phyloP scores from a whole-genome alignment of 2,797 vertebrate species.

The Hemitrygon akajei region DNA sequence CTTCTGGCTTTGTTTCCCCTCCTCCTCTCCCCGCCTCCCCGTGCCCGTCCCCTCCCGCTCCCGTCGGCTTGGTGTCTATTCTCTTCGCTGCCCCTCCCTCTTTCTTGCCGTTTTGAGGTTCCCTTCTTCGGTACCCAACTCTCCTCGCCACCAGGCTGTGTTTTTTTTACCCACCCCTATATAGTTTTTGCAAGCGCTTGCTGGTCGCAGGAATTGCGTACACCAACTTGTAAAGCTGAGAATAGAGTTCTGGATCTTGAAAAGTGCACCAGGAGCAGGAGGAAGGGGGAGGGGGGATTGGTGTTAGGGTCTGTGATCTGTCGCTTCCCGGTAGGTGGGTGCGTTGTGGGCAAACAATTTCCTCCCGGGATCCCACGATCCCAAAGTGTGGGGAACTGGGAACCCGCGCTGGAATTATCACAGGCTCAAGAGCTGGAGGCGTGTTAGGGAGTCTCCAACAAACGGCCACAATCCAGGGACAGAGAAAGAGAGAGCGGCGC shows the following conservation, averaged over 20 bases:
- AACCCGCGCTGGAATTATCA: not conserved
- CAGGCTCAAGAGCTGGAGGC: not conserved
- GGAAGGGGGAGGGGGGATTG: not conserved
- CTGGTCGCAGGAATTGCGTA: not conserved
- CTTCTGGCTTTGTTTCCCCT: not conserved
- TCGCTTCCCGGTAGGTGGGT: not conserved
- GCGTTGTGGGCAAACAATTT: not conserved
- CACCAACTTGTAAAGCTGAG: not conserved
- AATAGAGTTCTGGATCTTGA: not conserved
- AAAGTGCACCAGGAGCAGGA: not conserved
- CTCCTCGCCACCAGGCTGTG: slow-evolving; percentile 6
- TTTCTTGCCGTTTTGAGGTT: too few species aligned
- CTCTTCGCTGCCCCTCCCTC: too few species aligned
- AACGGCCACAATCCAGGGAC: not conserved
- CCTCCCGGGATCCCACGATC: too few species aligned
- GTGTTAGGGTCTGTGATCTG: not conserved
- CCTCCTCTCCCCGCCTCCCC: not conserved
- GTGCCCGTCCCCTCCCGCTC: too few species aligned
- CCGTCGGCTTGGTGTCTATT: not conserved
- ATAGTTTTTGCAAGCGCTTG: not conserved
- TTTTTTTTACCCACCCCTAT: not conserved
- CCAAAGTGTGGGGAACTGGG: not conserved
- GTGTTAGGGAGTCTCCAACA: not conserved
- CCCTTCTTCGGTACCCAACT: not conserved
- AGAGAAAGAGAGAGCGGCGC: not conserved